These are phyloP conservation scores for Leptopilina myrica DNA, from an alignment of 2,888 invertebrate species.

Conservation along the genomic window DNA sequence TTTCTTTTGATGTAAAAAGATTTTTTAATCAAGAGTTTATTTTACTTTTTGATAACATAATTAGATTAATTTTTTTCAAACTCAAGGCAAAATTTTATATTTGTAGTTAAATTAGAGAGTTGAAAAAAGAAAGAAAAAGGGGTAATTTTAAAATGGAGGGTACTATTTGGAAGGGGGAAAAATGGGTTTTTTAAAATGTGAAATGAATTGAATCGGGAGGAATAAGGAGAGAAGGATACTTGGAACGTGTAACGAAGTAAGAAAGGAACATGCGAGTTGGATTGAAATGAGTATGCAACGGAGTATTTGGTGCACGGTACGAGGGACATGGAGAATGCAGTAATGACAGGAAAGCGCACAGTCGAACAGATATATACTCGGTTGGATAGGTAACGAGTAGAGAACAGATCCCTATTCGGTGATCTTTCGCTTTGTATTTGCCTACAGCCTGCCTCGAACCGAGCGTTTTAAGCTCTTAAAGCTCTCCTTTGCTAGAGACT, in stretches of 20 bases:
- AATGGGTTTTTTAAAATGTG: neutral
- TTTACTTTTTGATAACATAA: neutral
- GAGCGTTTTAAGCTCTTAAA: conserved; percentile 69
- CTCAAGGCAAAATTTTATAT: neutral
- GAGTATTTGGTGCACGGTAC: conserved; percentile 66
- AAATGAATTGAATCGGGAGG: conserved; percentile 15
- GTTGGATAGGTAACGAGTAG: conserved; percentile 61
- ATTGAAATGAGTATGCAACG: conserved; percentile 60
- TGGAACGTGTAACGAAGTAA: conserved; percentile 53
- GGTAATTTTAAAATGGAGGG: neutral
- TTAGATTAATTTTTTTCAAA: conserved; percentile 1
- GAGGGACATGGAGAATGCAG: conserved; percentile 67
- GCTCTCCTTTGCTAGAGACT: conserved; percentile 62
- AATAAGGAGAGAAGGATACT: too few relatives aligned
- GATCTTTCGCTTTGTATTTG: conserved; percentile 68
- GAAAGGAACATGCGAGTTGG: conserved; percentile 56
- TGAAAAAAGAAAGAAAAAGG: neutral
- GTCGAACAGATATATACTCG: conserved; percentile 65
- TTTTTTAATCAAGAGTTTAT: conserved; percentile 21
- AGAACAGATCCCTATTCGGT: conserved; percentile 64
- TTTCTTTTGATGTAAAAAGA: conserved; percentile 34
- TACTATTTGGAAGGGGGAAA: neutral
- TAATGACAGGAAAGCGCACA: conserved; percentile 70
- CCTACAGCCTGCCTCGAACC: conserved; percentile 59
- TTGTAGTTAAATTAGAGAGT: neutral